A percentile compares a stretch with the other conserved stretches of the same genome.
Conservation (phyloP, 2,797 vertebrate genomes). For the Alcedo atthis region DNA sequence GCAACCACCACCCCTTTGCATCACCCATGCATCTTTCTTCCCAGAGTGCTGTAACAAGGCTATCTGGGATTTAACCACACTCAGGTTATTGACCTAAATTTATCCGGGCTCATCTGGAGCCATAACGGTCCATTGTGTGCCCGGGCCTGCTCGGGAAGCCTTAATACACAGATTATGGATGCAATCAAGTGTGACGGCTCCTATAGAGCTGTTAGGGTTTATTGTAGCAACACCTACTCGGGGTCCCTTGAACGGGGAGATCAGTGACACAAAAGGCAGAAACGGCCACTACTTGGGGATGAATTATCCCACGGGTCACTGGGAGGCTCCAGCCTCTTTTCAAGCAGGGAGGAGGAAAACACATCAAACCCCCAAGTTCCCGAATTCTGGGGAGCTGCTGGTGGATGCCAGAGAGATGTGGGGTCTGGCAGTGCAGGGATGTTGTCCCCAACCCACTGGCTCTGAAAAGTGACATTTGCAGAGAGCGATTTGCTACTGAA, state of each 20-base stretch:
- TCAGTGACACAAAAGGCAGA: conserved; percentile 62
- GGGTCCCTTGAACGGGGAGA: conserved; percentile 53
- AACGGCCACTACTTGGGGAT: conserved; percentile 38
- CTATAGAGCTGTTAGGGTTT: conserved; percentile 63
- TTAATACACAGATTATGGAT: conserved; percentile 69
- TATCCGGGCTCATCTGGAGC: conserved; percentile 66
- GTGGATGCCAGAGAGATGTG: accelerated
- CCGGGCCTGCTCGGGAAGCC: conserved; percentile 32
- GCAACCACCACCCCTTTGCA: not conserved
- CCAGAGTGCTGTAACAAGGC: not conserved
- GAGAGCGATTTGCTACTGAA: conserved; percentile 10
- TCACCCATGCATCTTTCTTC: not conserved
- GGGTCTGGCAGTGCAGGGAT: accelerated
- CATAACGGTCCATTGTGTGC: conserved; percentile 62
- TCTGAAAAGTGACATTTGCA: not conserved
- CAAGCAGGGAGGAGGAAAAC: not conserved
- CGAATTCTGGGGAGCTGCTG: not conserved
- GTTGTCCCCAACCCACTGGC: accelerated
- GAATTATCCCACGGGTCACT: conserved; percentile 55
- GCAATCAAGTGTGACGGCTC: conserved; percentile 72
- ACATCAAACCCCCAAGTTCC: accelerated
- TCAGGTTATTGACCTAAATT: conserved; percentile 73
- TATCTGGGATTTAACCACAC: conserved; percentile 49
- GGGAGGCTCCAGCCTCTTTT: conserved; percentile 13
- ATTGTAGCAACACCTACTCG: conserved; percentile 70